These are phyloP conservation scores for Sebastes baramenuke DNA, from an alignment of 2,797 vertebrate genomes.

Conservation along the genomic window DNA sequence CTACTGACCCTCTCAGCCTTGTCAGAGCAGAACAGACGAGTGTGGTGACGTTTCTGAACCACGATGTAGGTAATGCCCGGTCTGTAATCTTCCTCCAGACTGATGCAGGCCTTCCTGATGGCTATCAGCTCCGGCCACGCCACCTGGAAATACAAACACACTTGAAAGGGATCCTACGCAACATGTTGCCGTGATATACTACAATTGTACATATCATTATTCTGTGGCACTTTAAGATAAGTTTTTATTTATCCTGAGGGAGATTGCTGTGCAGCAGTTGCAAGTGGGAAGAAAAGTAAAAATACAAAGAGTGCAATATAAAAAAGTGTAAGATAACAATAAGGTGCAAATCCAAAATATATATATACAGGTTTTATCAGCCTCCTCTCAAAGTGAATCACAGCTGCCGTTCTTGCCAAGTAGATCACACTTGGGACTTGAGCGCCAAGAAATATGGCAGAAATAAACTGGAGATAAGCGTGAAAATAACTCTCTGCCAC, in stretches of 20 bases:
- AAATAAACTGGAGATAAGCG: not conserved
- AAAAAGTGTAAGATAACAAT: not conserved
- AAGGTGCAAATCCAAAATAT: not conserved
- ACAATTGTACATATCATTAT: not conserved
- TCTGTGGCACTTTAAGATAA: not conserved
- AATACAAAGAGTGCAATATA: not conserved
- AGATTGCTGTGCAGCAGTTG: not conserved
- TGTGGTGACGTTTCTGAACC: conserved; percentile 98
- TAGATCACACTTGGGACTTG: not conserved
- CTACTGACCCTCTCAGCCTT: conserved; percentile 94
- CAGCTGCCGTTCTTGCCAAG: not conserved
- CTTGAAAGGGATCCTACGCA: not conserved
- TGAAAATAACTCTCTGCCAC: not conserved
- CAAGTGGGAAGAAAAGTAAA: not conserved
- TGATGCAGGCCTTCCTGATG: conserved; percentile 98
- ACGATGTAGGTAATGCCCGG: conserved; percentile 99
- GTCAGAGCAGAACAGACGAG: conserved; percentile 97
- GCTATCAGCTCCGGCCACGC: conserved; percentile 98
- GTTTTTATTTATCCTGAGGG: not conserved
- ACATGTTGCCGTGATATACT: not conserved
- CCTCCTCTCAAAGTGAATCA: not conserved
- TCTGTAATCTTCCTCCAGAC: conserved; percentile 97
- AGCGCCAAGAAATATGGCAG: not conserved
- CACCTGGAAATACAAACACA: conserved; percentile 80
- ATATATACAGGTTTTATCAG: not conserved